Evolutionary conservation across 1,140 invertebrate species (phyloP), one percentile per base, ranked within the genome.

Genomic region (Capitella teleta): DNA sequence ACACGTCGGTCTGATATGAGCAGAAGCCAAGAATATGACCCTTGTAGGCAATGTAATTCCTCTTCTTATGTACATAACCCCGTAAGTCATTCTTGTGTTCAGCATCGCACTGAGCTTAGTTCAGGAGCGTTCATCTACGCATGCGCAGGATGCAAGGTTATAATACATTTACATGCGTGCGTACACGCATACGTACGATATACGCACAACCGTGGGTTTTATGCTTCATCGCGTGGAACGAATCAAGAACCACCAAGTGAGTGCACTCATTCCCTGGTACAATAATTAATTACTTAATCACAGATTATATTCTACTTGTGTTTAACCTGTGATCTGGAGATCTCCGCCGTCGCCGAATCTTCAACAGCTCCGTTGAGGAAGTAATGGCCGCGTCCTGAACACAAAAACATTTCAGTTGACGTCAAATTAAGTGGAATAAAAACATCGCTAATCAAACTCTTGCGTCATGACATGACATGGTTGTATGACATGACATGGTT

Each of bases 261-360:
- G n/a, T n/a, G n/a, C n/a, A n/a, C n/a, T n/a, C n/a, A n/a, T n/a
- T n/a, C n/a, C n/a, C n/a, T n/a, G n/a, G n/a, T n/a, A n/a, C n/a
- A n/a, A n/a, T n/a, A n/a, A n/a, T n/a, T n/a, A n/a, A n/a, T n/a
- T n/a, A n/a, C n/a, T n/a, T n/a, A n/a, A n/a, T n/a, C n/a, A n/a
- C n/a, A n/a, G n/a, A n/a, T n/a, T n/a, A n/a, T n/a, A n/a, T n/a
- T n/a, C n/a, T 14, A 42, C 12, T 10, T 14, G 12, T 42, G 12
- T 25, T 19, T 45, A 25, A 60, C 58, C 56, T 61, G 59, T 41
- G 75, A 78, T 38, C 82, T 73, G 3, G 80, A 82, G 55, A 84
- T 84, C 65, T 85, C 82, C 3, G 82, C 82, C 0, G 82, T 85
- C 4, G 82, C 82, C 0, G 82, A 82, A 64, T 85, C 82, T 61